Evolutionary conservation across 2,113 vertebrate species (phyloP), one percentile per base, ranked within the genome.

Genomic region (Guaruba guarouba): DNA sequence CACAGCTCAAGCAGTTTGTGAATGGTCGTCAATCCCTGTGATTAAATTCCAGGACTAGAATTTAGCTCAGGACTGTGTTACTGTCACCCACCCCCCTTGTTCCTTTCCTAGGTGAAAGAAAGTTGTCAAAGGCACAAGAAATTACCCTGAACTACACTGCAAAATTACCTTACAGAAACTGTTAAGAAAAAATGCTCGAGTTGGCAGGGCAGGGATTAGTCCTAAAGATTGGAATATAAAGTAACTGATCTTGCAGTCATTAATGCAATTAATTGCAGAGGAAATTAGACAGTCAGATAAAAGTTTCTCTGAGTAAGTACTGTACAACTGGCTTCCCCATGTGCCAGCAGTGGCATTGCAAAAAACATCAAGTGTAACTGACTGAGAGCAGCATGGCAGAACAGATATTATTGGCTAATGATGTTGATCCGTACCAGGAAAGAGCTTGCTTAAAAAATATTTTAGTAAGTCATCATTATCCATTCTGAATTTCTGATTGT

Each of bases 121-220:
- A 69, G 57, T 57, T 62, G 41, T 69, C 35, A 71, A 75, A 86
- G 35, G 11, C 44, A 52, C 27, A 61, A 76, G 33, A 68, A 92
- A 49, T 37, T 79, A 5, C 9, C 11, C 23, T 31, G 28, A 68
- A 55, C 29, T 41, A 25, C 29, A 28, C 49, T 73, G 70, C 31
- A 43, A 67, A 74, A 23, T 24, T 54, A 37, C 17, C 18, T 27
- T 37, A 55, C 20, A 39, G 29, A 62, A 92, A 41, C 7, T 13
- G 9, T n/a, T 67, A 17, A 33, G 55, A 66, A 78, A 84, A 77
- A 8, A 1, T 2, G 3, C 33, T 43, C 1, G 0, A 48, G 0
- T 92, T 63, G 68, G 49, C 17, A 39, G 54, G 23, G 20, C 37
- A 81, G 33, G n/a, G 44, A 24, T 75, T 68, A 66, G 28, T 35